These are phyloP conservation scores for Proales similis DNA, from an alignment of 1,140 invertebrate species.

Conservation along the genomic window DNA sequence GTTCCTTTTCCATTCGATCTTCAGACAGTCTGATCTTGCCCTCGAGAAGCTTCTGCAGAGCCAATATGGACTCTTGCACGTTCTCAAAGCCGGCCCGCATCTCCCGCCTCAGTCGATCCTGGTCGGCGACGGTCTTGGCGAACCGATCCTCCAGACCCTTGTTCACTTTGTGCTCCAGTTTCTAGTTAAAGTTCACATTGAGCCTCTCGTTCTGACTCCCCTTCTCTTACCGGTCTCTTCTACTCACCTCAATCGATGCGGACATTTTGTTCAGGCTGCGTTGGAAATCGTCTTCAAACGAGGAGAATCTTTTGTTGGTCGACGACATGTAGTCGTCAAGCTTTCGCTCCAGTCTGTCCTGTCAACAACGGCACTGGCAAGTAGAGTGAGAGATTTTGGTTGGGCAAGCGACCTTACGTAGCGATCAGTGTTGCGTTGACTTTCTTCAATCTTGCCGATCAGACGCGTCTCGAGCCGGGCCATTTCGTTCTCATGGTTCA, in stretches of 20 bases:
- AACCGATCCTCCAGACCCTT: conserved; percentile 29
- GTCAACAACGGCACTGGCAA: too few species aligned
- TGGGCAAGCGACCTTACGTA: too few species aligned
- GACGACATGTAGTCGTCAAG: conserved; percentile 29
- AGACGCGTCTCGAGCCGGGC: conserved; percentile 13
- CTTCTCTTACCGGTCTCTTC: neutral
- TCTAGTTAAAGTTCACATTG: conserved; percentile 2
- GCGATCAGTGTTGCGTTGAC: conserved; percentile 19
- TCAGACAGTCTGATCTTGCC: conserved; percentile 18
- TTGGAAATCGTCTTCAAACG: conserved; percentile 35
- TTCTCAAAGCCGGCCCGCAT: conserved; percentile 25
- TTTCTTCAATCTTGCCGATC: conserved; percentile 21
- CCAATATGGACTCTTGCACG: conserved; percentile 34
- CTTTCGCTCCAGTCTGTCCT: conserved; percentile 33
- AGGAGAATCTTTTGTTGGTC: conserved; percentile 30
- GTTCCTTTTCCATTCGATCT: conserved; percentile 34
- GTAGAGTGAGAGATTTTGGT: too few species aligned
- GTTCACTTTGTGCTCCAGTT: conserved; percentile 23
- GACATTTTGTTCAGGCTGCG: conserved; percentile 31
- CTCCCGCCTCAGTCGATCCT: conserved; percentile 23
- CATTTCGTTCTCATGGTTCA: conserved; percentile 18
- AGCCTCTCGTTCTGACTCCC: neutral
- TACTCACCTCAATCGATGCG: conserved; percentile 14
- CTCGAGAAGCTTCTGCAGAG: conserved; percentile 15
- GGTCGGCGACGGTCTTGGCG: conserved; percentile 1